Evolutionary conservation across 2,888 invertebrate species (phyloP), one percentile per base, ranked within the genome.

Genomic region (Thereva unica): DNA sequence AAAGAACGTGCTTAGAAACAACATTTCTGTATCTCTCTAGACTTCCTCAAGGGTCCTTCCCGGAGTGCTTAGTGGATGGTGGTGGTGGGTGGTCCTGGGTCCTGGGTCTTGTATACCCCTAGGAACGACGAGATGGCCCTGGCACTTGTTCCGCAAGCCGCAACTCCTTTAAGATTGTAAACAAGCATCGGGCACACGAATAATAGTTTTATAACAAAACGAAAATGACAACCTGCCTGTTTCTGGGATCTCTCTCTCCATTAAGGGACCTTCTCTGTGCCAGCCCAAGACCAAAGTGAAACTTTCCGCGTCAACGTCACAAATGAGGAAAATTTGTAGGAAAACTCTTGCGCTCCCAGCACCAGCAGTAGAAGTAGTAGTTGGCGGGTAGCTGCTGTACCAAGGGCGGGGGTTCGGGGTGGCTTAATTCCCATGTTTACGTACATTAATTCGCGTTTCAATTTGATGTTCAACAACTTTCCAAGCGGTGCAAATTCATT

Each of bases 381-480:
- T 23, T 2, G 23, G 23, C 23, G 23, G 23, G 23, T 23, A 23
- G 1, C 23, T 23, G 23, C 23, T n/a, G 47, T 23, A 23, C 10
- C 47, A 7, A 4, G 38, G 10, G 57, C 41, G 47, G 4, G 34
- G 34, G 34, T 23, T 35, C 37, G 38, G 4, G 57, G 10, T 12
- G 37, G 37, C 42, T 5, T 47, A 59, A 42, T 47, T 59, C 47
- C 37, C 45, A 38, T 59, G 57, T 47, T 59, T 47, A 59, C 45
- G 47, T 47, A 38, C 47, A 59, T 59, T 59, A 59, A 59, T 59
- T 59, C 47, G 37, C 57, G 47, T 35, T 47, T 59, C 57, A 59
- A 47, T 59, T 59, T 59, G 57, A 47, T 59, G 47, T 59, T 59
- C 9, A 59, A 47, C 57, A 59, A 59, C 57, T 47, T 47, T 12